Evolutionary conservation across 2,888 invertebrate genomes (phyloP).

Genomic region (Pharmacophagus antenor): DNA sequence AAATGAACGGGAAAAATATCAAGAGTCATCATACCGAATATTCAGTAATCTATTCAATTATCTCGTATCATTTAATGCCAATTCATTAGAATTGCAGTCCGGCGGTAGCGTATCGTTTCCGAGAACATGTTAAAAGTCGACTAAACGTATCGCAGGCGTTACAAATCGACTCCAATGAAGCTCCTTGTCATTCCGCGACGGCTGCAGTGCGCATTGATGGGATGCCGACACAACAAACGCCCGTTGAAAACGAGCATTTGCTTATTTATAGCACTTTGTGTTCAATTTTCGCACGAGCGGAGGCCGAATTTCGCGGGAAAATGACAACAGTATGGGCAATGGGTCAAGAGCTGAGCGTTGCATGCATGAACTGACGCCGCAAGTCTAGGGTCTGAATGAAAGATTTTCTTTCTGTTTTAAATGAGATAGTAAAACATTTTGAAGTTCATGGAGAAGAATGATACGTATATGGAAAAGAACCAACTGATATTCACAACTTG

Average conservation of each 20-base stretch:
- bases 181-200: conserved; percentile 57
- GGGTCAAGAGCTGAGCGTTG: conserved; percentile 5
- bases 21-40: not conserved
- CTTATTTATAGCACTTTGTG: conserved; percentile 31
- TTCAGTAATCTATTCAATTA: not conserved
- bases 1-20: not conserved
- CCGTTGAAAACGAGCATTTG: conserved; percentile 18
- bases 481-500: no score
- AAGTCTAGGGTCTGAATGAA: not conserved
- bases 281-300: conserved; percentile 44
- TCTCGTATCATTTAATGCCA: no score
- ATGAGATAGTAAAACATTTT: no score
- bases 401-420: no score
- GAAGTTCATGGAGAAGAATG: no score
- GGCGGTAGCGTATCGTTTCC: conserved; percentile 40
- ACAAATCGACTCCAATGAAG: conserved; percentile 70
- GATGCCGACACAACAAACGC: conserved; percentile 1
- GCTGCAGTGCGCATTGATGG: conserved; percentile 35
- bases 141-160: conserved; percentile 43
- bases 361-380: not conserved
- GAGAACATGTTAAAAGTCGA: conserved; percentile 47
- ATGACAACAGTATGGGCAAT: conserved; percentile 7
- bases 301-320: conserved; percentile 4
- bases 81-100: conserved; percentile 17
- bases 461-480: no score